Evolutionary conservation across 2,113 vertebrate species (phyloP).

Genomic region (Ceyx cyanopectus): DNA sequence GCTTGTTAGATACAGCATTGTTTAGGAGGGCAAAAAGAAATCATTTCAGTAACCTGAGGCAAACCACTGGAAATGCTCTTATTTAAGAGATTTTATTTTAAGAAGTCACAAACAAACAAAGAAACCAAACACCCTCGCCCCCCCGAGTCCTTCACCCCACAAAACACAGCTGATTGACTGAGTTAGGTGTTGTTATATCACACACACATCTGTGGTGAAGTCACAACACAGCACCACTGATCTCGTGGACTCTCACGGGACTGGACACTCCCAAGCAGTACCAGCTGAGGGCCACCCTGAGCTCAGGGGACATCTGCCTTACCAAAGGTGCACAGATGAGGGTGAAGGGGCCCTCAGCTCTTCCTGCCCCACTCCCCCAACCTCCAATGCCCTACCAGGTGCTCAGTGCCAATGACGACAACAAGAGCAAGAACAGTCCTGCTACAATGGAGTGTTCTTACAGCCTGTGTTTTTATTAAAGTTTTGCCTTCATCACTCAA

Average conservation of each 20-base stretch:
- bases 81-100: background rate
- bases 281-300: background rate
- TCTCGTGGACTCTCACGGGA: background rate
- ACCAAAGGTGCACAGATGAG: background rate
- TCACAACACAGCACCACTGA: background rate
- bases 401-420: background rate
- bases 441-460: accelerated
- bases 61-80: background rate
- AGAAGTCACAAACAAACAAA: background rate
- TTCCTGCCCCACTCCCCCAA: background rate
- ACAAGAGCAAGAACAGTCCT: background rate
- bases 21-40: background rate
- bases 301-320: background rate
- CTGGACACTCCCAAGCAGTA: background rate
- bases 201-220: background rate
- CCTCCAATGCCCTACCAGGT: background rate
- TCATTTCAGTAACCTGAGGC: background rate
- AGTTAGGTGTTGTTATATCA: background rate
- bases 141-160: accelerated
- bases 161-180: background rate
- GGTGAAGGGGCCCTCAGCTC: background rate
- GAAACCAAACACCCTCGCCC: background rate
- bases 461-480: background rate
- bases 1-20: background rate
- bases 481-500: background rate